These are phyloP conservation scores for Scomber colias DNA, from an alignment of 2,113 vertebrate genomes.

Conservation along the genomic window DNA sequence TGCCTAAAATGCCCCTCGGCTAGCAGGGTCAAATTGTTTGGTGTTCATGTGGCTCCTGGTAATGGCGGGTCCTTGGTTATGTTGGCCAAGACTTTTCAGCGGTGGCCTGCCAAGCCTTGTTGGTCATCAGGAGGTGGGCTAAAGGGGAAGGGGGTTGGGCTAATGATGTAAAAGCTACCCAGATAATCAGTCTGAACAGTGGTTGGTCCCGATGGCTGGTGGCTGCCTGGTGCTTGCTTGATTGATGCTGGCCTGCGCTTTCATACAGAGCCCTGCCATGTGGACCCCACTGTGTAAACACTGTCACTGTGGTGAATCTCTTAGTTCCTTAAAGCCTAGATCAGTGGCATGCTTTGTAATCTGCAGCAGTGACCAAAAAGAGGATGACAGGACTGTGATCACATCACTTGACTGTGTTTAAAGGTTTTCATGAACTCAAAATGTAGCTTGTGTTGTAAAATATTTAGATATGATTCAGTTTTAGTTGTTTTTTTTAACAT, in stretches of 20 bases:
- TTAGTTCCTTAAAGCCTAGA: constrained; percentile 66
- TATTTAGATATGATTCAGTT: not conserved
- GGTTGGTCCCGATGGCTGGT: constrained; percentile 74
- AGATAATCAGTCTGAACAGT: constrained; percentile 80
- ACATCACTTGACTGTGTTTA: constrained; percentile 15
- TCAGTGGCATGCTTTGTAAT: constrained; percentile 68
- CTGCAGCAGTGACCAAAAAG: constrained; percentile 54
- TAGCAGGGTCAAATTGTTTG: constrained; percentile 66
- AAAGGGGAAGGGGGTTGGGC: constrained; percentile 59
- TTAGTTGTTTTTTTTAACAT: not conserved
- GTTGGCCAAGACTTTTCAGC: constrained; percentile 74
- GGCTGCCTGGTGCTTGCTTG: constrained; percentile 73
- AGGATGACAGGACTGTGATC: constrained; percentile 44
- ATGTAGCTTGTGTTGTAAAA: constrained; percentile 7
- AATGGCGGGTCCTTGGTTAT: constrained; percentile 50
- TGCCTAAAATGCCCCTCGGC: constrained; percentile 29
- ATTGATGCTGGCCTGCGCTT: constrained; percentile 79
- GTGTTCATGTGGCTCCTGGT: constrained; percentile 59
- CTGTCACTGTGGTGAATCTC: constrained; percentile 76
- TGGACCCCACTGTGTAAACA: constrained; percentile 83
- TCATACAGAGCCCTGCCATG: constrained; percentile 73
- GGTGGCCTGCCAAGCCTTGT: constrained; percentile 71
- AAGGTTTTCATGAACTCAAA: constrained; percentile 21
- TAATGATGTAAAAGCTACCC: constrained; percentile 81
- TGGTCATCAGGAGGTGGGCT: constrained; percentile 69